phyloP scores from a whole-genome alignment of 2,888 invertebrate genomes.

The Dichetophora obliterata region DNA sequence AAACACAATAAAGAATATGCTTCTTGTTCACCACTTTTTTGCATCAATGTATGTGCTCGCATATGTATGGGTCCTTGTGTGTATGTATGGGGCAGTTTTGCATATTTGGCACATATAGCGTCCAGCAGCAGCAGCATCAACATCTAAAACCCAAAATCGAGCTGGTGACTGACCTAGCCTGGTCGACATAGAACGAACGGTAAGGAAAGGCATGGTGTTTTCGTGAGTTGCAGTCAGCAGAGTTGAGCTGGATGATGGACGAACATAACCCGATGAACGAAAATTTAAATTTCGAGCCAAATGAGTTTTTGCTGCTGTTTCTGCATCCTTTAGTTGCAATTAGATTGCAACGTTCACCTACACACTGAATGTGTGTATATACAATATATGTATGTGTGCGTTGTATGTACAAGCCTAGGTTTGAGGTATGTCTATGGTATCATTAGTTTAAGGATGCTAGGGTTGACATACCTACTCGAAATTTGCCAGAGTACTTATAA shows the following conservation, averaged over 20 bases:
- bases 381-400: neutral
- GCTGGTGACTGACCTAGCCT: neutral
- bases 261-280: conserved; percentile 43
- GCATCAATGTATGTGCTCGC: neutral
- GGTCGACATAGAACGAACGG: too few species aligned
- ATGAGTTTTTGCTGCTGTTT: conserved; percentile 45
- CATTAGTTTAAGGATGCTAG: conserved; percentile 12
- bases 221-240: neutral
- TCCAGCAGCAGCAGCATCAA: neutral
- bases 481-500: neutral
- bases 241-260: neutral
- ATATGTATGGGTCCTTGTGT: neutral
- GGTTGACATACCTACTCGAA: conserved; percentile 1
- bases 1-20: conserved; percentile 18
- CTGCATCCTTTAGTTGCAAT: conserved; percentile 46
- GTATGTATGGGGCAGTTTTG: neutral
- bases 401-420: neutral
- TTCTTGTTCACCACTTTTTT: neutral
- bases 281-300: conserved; percentile 50
- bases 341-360: conserved; percentile 40
- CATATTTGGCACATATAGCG: neutral
- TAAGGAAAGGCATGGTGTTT: neutral
- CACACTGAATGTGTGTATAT: neutral
- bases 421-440: conserved; percentile 7
- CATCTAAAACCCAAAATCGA: neutral